A percentile compares a stretch with the other conserved stretches of the same genome.
Conservation (phyloP, 2,888 invertebrate genomes). For the Lucinisca nassula region DNA sequence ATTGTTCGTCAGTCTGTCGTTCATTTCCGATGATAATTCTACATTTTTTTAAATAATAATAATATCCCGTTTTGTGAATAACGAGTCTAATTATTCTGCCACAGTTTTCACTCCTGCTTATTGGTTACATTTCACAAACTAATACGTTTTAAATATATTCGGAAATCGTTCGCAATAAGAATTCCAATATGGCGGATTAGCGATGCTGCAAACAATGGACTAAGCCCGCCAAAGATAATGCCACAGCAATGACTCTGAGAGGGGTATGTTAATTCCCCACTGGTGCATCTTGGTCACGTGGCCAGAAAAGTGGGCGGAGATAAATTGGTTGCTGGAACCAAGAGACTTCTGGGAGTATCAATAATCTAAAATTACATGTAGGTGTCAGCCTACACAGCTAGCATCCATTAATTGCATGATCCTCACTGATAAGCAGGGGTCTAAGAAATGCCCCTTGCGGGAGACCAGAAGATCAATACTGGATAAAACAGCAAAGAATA, state of each 20-base stretch:
- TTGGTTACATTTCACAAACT: neutral
- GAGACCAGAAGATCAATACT: too few species aligned
- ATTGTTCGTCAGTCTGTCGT: neutral
- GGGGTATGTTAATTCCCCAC: too few species aligned
- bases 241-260: too few species aligned
- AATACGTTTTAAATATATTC: neutral
- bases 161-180: neutral
- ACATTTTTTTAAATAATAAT: neutral
- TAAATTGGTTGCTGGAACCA: neutral
- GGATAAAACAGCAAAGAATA: too few species aligned
- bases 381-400: neutral
- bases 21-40: neutral
- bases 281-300: too few species aligned
- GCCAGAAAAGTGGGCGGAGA: too few species aligned
- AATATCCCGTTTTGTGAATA: neutral
- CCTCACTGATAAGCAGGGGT: neutral
- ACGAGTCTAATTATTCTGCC: neutral
- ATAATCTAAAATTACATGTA: neutral
- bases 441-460: neutral
- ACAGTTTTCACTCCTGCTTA: neutral
- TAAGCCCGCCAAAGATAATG: neutral
- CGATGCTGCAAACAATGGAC: neutral
- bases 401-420: neutral
- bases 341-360: too few species aligned
- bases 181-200: neutral